Evolutionary conservation across 2,888 invertebrate species (phyloP).

Genomic region (Aleiodes leptofemur): DNA sequence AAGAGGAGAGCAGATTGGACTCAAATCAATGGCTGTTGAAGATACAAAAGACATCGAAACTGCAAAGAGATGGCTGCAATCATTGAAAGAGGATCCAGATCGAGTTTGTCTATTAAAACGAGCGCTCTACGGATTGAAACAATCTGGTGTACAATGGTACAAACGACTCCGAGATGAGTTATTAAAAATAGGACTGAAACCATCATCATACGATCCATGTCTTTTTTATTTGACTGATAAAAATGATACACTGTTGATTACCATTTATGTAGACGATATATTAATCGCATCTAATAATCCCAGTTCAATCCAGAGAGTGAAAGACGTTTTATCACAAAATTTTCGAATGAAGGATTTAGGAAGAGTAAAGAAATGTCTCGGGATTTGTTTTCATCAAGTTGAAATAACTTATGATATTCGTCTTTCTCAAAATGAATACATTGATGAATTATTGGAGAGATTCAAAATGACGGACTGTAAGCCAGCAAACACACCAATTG

Average conservation of each 20-base stretch:
- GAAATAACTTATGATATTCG: slow-evolving; percentile 15
- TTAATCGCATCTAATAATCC: slow-evolving; percentile 13
- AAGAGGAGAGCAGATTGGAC: too few relatives aligned
- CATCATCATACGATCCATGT: slow-evolving; percentile 35
- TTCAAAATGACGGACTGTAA: slow-evolving; percentile 50
- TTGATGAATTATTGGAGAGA: slow-evolving; percentile 34
- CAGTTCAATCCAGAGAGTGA: too few relatives aligned
- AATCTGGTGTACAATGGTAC: slow-evolving; percentile 50
- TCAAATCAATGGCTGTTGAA: neutral
- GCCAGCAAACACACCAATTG: slow-evolving; percentile 48
- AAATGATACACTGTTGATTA: slow-evolving; percentile 25
- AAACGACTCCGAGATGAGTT: slow-evolving; percentile 46
- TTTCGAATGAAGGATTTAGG: slow-evolving; percentile 39
- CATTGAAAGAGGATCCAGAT: neutral
- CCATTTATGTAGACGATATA: slow-evolving; percentile 51
- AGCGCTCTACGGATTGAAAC: slow-evolving; percentile 47
- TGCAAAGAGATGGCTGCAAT: neutral
- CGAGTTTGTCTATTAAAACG: slow-evolving; percentile 44
- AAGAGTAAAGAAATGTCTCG: slow-evolving; percentile 3
- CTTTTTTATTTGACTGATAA: slow-evolving; percentile 38
- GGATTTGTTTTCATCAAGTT: slow-evolving; percentile 5
- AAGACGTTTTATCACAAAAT: too few relatives aligned
- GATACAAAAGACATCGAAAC: neutral
- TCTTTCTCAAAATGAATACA: slow-evolving; percentile 44
- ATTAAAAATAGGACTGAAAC: slow-evolving; percentile 25